Percentiles rank a stretch among this genome's conserved stretches.
phyloP scores from a whole-genome alignment of 2,888 invertebrate genomes.

The Drosophila mimetica region DNA sequence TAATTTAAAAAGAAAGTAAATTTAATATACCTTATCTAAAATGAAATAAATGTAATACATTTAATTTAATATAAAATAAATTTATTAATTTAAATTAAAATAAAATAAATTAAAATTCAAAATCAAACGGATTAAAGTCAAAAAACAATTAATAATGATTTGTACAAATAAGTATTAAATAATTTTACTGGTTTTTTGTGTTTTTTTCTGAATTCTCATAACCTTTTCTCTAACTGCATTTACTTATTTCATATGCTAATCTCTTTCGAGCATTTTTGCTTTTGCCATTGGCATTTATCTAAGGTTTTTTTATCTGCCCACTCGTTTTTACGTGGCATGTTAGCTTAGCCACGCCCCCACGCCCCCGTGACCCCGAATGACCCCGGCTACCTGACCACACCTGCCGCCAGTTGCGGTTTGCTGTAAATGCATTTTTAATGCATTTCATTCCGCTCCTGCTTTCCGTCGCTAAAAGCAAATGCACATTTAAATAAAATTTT shows the following conservation, averaged over 20 bases:
- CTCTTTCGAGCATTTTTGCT: slow-evolving; percentile 12
- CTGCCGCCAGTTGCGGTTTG: slow-evolving; percentile 29
- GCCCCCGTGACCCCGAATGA: slow-evolving; percentile 7
- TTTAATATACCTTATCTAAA: too few relatives aligned
- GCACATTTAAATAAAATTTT: slow-evolving; percentile 51
- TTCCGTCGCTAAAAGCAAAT: slow-evolving; percentile 45
- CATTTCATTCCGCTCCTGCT: slow-evolving; percentile 14
- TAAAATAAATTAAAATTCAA: too few relatives aligned
- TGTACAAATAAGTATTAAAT: too few relatives aligned
- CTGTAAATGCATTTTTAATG: slow-evolving; percentile 51
- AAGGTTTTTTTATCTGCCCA: neutral
- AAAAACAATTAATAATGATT: too few relatives aligned
- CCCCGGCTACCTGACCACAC: slow-evolving; percentile 19
- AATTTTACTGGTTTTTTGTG: too few relatives aligned
- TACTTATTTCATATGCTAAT: slow-evolving; percentile 29
- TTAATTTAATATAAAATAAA: too few relatives aligned
- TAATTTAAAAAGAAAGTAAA: too few relatives aligned
- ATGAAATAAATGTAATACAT: too few relatives aligned
- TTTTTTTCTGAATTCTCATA: too few relatives aligned
- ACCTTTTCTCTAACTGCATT: neutral
- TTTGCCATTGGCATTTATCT: slow-evolving; percentile 17
- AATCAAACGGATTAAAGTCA: too few relatives aligned
- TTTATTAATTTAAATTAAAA: too few relatives aligned
- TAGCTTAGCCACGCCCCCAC: slow-evolving; percentile 11
- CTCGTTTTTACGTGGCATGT: neutral